These are phyloP conservation scores for Teleopsis dalmanni DNA, from an alignment of 1,140 invertebrate genomes.

Conservation along the genomic window DNA sequence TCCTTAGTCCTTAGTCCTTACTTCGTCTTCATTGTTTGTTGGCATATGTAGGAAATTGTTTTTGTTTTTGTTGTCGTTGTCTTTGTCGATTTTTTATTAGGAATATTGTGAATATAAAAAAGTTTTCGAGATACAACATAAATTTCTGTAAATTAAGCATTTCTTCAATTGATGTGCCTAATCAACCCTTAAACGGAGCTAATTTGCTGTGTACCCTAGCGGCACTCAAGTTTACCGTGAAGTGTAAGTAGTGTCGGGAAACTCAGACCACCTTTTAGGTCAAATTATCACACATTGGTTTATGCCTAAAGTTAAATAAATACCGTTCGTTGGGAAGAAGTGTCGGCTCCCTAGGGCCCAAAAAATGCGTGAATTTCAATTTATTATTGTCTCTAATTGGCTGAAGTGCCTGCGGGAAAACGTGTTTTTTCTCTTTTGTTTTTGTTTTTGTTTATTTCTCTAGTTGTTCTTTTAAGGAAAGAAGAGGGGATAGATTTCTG, in stretches of 20 bases:
- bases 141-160: conserved; percentile 4
- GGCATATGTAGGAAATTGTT: too few relatives aligned
- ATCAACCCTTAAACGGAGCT: conserved; percentile 41
- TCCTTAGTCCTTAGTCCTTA: background rate
- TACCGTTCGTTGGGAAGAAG: background rate
- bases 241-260: background rate
- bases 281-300: conserved; percentile 8
- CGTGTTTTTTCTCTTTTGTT: background rate
- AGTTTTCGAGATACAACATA: background rate
- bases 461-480: too few relatives aligned
- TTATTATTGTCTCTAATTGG: conserved; percentile 43
- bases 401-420: conserved; percentile 13
- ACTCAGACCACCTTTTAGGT: conserved; percentile 7
- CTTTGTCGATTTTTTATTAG: too few relatives aligned
- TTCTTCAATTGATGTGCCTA: conserved; percentile 24
- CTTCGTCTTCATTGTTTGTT: too few relatives aligned
- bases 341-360: conserved; percentile 5
- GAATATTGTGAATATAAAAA: background rate
- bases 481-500: too few relatives aligned
- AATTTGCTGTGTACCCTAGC: conserved; percentile 20
- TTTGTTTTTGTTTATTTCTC: background rate
- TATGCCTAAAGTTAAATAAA: conserved; percentile 4
- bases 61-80: too few relatives aligned
- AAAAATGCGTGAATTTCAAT: conserved; percentile 34
- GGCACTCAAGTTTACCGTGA: background rate